These are phyloP conservation scores for Neopipo cinnamomea DNA, from an alignment of 2,113 vertebrate species.

Conservation along the genomic window DNA sequence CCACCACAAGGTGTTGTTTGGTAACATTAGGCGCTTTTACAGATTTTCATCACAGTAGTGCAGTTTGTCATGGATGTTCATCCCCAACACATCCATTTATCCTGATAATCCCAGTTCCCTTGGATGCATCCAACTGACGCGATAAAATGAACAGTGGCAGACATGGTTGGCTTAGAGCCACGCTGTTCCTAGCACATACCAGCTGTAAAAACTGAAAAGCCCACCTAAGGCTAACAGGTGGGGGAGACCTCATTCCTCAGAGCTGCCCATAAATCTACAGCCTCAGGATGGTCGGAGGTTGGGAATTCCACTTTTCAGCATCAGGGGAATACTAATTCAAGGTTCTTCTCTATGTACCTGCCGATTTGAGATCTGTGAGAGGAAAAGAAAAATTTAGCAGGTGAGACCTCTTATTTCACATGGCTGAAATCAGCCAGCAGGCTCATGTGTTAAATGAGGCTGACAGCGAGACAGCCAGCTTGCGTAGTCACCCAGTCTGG, in stretches of 20 bases:
- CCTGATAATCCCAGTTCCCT: neutral
- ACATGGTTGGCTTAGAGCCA: neutral
- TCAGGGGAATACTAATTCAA: neutral
- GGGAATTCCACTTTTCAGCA: neutral
- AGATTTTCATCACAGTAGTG: neutral
- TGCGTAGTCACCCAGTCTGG: neutral
- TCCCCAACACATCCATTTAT: neutral
- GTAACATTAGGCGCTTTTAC: neutral
- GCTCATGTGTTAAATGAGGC: conserved; percentile 10
- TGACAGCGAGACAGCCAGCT: conserved; percentile 1
- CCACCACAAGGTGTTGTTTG: neutral
- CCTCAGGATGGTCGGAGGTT: neutral
- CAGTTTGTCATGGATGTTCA: fast-evolving
- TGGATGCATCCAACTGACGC: neutral
- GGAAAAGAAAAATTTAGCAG: neutral
- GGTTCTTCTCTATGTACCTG: neutral
- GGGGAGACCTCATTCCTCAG: neutral
- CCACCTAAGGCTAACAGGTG: neutral
- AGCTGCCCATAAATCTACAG: neutral
- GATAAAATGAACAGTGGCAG: neutral
- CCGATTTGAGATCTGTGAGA: neutral
- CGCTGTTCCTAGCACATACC: fast-evolving
- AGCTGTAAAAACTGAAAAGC: neutral
- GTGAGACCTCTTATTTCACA: neutral
- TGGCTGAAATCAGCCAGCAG: neutral